phyloP scores from a whole-genome alignment of 2,888 invertebrate species.

The Campoplex nolae region DNA sequence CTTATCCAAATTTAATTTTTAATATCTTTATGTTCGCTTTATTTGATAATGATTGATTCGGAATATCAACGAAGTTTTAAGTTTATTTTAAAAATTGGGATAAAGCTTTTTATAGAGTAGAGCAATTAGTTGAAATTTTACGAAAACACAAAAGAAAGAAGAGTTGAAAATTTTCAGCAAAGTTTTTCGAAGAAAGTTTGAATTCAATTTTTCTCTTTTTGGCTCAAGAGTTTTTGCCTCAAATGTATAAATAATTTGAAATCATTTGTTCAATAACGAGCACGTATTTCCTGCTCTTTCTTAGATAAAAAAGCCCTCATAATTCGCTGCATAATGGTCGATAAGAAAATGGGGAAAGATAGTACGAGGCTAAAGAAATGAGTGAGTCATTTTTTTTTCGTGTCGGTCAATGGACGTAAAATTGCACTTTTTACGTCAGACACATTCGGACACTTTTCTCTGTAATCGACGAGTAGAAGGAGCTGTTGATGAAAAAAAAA shows the following conservation, averaged over 20 bases:
- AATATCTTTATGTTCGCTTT: background rate
- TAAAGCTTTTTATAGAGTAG: background rate
- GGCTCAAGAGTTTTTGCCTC: background rate
- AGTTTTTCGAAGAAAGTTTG: background rate
- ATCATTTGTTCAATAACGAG: background rate
- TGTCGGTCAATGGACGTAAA: background rate
- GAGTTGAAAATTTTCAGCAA: background rate
- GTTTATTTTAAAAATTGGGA: background rate
- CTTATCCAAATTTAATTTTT: background rate
- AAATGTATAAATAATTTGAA: too few relatives aligned
- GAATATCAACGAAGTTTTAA: background rate
- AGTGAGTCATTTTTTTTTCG: conserved; percentile 16
- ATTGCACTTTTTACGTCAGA: background rate
- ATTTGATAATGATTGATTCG: background rate
- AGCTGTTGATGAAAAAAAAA: conserved; percentile 11
- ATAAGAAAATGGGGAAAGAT: conserved; percentile 14
- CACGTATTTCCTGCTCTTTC: background rate
- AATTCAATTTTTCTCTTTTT: background rate
- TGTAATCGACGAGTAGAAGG: background rate
- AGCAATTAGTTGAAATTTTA: background rate
- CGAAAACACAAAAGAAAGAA: background rate
- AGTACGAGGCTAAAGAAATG: background rate
- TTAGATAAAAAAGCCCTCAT: background rate
- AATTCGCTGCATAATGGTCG: background rate
- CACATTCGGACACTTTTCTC: background rate